These are phyloP conservation scores for Zaprionus vittiger DNA, from an alignment of 1,140 invertebrate genomes.

Conservation along the genomic window DNA sequence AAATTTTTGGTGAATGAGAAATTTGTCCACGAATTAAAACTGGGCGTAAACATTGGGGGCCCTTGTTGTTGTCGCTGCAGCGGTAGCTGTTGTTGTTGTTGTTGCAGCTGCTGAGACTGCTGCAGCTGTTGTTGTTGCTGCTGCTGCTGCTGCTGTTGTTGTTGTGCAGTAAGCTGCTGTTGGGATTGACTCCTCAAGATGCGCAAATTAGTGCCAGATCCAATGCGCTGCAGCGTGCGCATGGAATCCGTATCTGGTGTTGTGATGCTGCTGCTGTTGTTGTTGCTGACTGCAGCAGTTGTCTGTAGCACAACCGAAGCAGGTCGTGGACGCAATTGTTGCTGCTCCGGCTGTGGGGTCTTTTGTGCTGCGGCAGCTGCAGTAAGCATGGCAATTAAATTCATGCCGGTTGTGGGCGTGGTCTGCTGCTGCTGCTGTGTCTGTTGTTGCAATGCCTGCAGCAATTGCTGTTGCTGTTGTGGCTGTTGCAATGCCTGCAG, in stretches of 20 bases:
- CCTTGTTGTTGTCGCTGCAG: conserved; percentile 43
- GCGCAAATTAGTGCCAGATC: conserved; percentile 77
- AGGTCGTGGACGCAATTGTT: conserved; percentile 67
- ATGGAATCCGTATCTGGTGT: conserved; percentile 43
- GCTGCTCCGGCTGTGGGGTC: conserved; percentile 53
- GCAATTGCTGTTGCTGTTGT: conserved; percentile 24
- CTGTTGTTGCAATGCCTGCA: conserved; percentile 14
- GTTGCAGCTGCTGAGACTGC: conserved; percentile 33
- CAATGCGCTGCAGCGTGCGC: conserved; percentile 71
- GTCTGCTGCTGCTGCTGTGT: conserved; percentile 47
- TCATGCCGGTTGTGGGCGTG: conserved; percentile 64
- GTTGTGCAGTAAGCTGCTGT: conserved; percentile 41
- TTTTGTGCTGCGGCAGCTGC: conserved; percentile 71
- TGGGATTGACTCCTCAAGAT: conserved; percentile 69
- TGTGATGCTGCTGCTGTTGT: conserved; percentile 19
- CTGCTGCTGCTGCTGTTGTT: conserved; percentile 40
- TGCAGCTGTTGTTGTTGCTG: conserved; percentile 40
- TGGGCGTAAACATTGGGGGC: conserved; percentile 68
- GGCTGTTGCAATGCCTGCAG: too few relatives aligned
- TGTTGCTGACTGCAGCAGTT: conserved; percentile 27
- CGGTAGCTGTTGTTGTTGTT: conserved; percentile 30
- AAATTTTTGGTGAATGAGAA: conserved; percentile 84
- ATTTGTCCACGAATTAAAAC: conserved; percentile 83
- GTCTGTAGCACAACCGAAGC: conserved; percentile 75
- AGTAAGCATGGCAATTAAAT: conserved; percentile 71